A percentile compares a stretch with the other conserved stretches of the same genome.
phyloP scores from a whole-genome alignment of 1,140 invertebrate species.

The Charaxes varanes region DNA sequence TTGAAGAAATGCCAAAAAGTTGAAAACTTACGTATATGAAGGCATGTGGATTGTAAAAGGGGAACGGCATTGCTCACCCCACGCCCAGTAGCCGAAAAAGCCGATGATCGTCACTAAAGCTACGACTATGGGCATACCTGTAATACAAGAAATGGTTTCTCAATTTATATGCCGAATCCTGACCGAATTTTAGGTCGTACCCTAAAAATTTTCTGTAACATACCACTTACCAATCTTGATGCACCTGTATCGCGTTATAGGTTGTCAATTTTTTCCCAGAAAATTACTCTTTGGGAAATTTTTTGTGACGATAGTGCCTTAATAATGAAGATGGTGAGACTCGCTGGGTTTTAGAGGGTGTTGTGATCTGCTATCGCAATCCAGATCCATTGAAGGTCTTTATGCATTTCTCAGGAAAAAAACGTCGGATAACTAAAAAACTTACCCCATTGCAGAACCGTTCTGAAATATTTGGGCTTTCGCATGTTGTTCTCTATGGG shows the following conservation, averaged over 20 bases:
- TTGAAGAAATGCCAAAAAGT: neutral
- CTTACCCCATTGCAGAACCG: conserved; percentile 34
- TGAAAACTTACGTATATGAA: conserved; percentile 26
- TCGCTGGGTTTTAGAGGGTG: too few relatives aligned
- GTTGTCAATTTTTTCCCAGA: too few relatives aligned
- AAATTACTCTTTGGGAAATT: too few relatives aligned
- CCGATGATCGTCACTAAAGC: conserved; percentile 29
- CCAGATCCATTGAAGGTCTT: too few relatives aligned
- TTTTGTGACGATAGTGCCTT: too few relatives aligned
- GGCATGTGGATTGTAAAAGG: conserved; percentile 52
- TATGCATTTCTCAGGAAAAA: neutral
- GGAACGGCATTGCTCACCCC: conserved; percentile 38
- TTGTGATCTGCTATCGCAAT: too few relatives aligned
- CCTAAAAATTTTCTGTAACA: too few relatives aligned
- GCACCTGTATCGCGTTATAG: too few relatives aligned
- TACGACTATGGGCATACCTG: conserved; percentile 42
- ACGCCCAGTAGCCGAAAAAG: conserved; percentile 56
- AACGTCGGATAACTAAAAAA: neutral
- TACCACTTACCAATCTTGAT: too few relatives aligned
- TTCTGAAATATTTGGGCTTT: conserved; percentile 32
- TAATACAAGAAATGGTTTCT: conserved; percentile 10
- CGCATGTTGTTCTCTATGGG: conserved; percentile 53
- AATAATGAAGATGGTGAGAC: too few relatives aligned
- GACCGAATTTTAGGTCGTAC: too few relatives aligned
- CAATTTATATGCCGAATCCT: too few relatives aligned